Conservation (phyloP, 2,888 invertebrate genomes). For the Lepidonotus clava region DNA sequence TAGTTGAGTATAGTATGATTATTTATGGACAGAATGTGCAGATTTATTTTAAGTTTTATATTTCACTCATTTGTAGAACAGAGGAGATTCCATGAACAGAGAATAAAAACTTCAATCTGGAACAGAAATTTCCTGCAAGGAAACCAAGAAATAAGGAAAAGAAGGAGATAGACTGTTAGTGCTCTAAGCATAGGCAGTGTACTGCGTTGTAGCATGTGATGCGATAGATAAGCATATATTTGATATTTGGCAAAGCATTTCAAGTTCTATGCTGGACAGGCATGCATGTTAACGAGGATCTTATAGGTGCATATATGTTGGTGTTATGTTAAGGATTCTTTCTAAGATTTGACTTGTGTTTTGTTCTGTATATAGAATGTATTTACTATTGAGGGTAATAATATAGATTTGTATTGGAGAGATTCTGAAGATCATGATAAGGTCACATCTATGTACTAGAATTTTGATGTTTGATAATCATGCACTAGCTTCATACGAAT, state of each 20-base stretch:
- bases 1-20: neutral
- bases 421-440: too few species aligned
- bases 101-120: constrained; percentile 21
- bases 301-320: constrained; percentile 16
- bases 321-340: neutral
- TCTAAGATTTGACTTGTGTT: constrained; percentile 24
- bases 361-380: neutral
- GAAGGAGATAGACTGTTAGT: constrained; percentile 43
- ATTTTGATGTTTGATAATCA: neutral
- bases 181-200: constrained; percentile 45
- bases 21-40: neutral
- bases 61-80: constrained; percentile 30
- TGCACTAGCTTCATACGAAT: neutral
- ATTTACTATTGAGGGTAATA: too few species aligned
- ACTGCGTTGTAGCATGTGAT: constrained; percentile 49
- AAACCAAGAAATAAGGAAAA: constrained; percentile 34
- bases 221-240: constrained; percentile 47
- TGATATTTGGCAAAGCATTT: constrained; percentile 33
- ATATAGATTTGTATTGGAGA: too few species aligned
- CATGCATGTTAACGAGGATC: constrained; percentile 8
- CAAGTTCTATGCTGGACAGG: constrained; percentile 29
- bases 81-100: constrained; percentile 38
- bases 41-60: neutral
- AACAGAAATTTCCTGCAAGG: constrained; percentile 37
- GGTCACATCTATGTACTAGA: too few species aligned